Evolutionary conservation across 1,140 invertebrate species (phyloP).

Genomic region (Meloidogyne floridensis): DNA sequence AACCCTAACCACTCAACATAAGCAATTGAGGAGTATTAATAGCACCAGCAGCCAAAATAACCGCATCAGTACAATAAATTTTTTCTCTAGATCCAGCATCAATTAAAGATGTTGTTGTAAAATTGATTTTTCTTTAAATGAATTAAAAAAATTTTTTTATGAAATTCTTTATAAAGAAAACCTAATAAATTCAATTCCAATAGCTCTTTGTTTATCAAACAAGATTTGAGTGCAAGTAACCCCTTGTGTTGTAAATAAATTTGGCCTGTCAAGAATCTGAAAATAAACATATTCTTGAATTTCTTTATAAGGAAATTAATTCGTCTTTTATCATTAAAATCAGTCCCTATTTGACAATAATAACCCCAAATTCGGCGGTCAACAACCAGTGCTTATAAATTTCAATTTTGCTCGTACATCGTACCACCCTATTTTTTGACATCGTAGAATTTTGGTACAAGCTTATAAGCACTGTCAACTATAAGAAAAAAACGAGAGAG

Average conservation of each 20-base stretch:
- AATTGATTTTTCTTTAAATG: conserved; percentile 41
- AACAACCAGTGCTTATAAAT: too few relatives aligned
- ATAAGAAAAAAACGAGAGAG: too few relatives aligned
- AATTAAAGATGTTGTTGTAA: conserved; percentile 48
- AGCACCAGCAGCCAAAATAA: conserved; percentile 69
- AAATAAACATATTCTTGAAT: too few relatives aligned
- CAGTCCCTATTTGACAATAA: too few relatives aligned
- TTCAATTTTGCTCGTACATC: too few relatives aligned
- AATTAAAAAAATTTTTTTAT: not conserved
- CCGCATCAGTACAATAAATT: conserved; percentile 57
- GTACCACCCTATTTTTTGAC: too few relatives aligned
- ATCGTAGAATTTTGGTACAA: too few relatives aligned
- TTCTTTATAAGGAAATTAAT: too few relatives aligned
- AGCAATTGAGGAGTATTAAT: conserved; percentile 73
- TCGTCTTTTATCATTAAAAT: too few relatives aligned
- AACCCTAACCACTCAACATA: conserved; percentile 79
- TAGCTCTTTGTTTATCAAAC: conserved; percentile 67
- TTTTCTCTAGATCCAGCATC: conserved; percentile 56
- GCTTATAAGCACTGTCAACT: too few relatives aligned
- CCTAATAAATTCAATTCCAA: conserved; percentile 68
- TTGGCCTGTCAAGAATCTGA: conserved; percentile 62
- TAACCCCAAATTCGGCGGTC: too few relatives aligned
- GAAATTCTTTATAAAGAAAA: not conserved
- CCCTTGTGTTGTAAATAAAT: conserved; percentile 66
- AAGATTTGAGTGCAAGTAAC: conserved; percentile 67